phyloP scores from a whole-genome alignment of 2,888 invertebrate species.

The Pycnomerus fuliginosus region DNA sequence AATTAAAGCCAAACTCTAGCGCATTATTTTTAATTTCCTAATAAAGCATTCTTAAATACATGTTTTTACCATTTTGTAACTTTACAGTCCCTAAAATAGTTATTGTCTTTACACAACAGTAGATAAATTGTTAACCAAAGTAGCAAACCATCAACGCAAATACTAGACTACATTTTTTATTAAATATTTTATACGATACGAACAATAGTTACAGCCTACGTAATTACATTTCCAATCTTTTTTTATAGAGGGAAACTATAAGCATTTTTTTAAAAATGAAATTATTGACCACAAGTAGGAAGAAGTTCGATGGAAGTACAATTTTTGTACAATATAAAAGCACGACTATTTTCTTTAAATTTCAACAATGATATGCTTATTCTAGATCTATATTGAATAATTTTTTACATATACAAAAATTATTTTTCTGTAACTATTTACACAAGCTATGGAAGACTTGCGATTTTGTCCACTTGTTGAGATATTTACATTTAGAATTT shows the following conservation, averaged over 20 bases:
- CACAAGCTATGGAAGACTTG: slow-evolving; percentile 44
- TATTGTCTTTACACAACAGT: slow-evolving; percentile 56
- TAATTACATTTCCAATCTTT: background rate
- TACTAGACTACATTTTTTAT: too few relatives aligned
- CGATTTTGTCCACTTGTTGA: slow-evolving; percentile 40
- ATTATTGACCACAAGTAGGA: slow-evolving; percentile 55
- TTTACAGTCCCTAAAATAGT: slow-evolving; percentile 48
- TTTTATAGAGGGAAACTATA: background rate
- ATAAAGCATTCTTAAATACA: slow-evolving; percentile 2
- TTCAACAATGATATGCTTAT: slow-evolving; percentile 44
- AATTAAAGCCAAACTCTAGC: slow-evolving; percentile 13
- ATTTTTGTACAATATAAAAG: slow-evolving; percentile 19
- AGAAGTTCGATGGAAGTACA: slow-evolving; percentile 38
- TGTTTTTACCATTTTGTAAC: slow-evolving; percentile 13
- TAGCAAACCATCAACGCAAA: too few relatives aligned
- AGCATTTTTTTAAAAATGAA: slow-evolving; percentile 13
- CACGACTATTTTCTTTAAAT: slow-evolving; percentile 24
- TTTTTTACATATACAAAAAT: background rate
- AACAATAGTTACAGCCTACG: background rate
- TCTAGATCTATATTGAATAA: slow-evolving; percentile 37
- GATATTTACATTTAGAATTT: slow-evolving; percentile 30
- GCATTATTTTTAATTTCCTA: background rate
- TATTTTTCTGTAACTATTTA: slow-evolving; percentile 19
- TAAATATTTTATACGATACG: too few relatives aligned
- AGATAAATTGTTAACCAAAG: slow-evolving; percentile 30